Percentiles rank a stretch among this genome's conserved stretches.
phyloP scores from a whole-genome alignment of 2,797 vertebrate species.

The Lithobates pipiens region DNA sequence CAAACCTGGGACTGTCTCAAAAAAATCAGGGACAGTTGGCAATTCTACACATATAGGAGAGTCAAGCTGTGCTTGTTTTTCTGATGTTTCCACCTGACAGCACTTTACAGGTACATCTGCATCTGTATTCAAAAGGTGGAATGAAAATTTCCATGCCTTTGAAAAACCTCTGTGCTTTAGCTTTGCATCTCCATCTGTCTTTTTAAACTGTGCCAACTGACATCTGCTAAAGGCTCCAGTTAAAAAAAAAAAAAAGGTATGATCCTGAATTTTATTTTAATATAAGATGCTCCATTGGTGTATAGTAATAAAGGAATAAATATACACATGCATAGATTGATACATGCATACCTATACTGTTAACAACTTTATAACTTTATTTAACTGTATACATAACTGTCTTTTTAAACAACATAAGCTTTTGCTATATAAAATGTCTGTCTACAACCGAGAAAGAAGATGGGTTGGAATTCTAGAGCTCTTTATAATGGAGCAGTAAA shows the following conservation, averaged over 20 bases:
- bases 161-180: slow-evolving; percentile 11
- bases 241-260: slow-evolving; percentile 7
- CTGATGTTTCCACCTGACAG: slow-evolving; percentile 41
- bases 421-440: too few relatives aligned
- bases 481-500: too few relatives aligned
- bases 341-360: too few relatives aligned
- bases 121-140: slow-evolving; percentile 66
- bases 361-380: too few relatives aligned
- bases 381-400: too few relatives aligned
- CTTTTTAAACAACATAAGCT: too few relatives aligned
- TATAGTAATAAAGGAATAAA: too few relatives aligned
- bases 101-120: slow-evolving; percentile 64
- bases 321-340: too few relatives aligned
- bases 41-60: not conserved
- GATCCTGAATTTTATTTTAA: not conserved
- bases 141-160: slow-evolving; percentile 21
- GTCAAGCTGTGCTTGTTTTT: slow-evolving; percentile 13
- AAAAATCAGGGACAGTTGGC: not conserved
- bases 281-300: not conserved
- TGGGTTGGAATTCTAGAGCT: too few relatives aligned
- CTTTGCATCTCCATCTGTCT: slow-evolving; percentile 40
- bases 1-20: not conserved
- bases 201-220: slow-evolving; percentile 44
- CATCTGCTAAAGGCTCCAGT: slow-evolving; percentile 26
- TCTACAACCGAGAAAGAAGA: too few relatives aligned